Evolutionary conservation across 2,113 vertebrate genomes (phyloP), one percentile per base, ranked within the genome.

Genomic region (Neomonachus schauinslandi): DNA sequence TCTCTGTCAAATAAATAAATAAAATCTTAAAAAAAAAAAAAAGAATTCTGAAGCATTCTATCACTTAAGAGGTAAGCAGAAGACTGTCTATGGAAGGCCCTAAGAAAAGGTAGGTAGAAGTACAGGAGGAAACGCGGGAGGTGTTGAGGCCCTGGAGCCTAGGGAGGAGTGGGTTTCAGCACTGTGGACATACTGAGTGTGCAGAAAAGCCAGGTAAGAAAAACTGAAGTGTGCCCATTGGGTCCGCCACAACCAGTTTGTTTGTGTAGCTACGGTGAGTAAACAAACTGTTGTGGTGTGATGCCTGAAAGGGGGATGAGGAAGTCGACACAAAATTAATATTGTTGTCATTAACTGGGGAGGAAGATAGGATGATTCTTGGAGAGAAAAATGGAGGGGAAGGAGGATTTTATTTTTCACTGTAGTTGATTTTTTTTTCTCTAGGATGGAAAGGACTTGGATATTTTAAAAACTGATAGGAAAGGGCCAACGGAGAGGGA

Each of bases 401-500:
- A 74, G 5, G 67, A 81, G 39, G 10, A 4, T 12, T 90, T 91
- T 88, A 36, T 55, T 88, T 95, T 92, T 89, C 74, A 74, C 33
- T 77, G 33, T 89, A 61, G 53, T 83, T 92, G 15, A 31, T 46
- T 91, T 91, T 42, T 90, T 65, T 83, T 21, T 85, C 92, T 76
- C 92, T 76, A 61, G 85, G 33, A 15, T 91, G 55, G 26, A 80
- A 93, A 76, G 2, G 42, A 80, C 31, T 36, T 59, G 16, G 39
- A 12, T 83, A 46, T 95, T 94, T 94, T 94, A 84, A 80, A 72
- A 96, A 77, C 31, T 49, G 16, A 19, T 46, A 57, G 36, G 72
- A 86, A 85, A 92, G 7, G 49, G 57, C 24, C 31, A 67, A 55
- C 11, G 49, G 49, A 92, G 33, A 92, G 18, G 16, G 16, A 80